Evolutionary conservation across 2,888 invertebrate species (phyloP), one percentile per base, ranked within the genome.

Genomic region (Melanostoma mellinum): DNA sequence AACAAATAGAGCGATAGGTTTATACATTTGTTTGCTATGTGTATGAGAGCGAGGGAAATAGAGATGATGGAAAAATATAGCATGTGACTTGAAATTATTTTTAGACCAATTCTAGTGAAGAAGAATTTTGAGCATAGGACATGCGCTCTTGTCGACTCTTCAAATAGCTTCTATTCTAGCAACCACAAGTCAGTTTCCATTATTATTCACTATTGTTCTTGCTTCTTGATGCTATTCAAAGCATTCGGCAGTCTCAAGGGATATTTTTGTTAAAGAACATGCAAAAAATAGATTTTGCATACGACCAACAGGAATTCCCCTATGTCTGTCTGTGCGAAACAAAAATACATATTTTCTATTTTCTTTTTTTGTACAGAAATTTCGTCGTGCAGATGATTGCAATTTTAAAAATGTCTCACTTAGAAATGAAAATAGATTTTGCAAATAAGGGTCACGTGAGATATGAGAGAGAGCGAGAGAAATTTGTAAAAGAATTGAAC

Each of bases 401-500:
- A 75, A 10, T 67, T 35, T 72, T 55, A 80, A 80, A 80, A 75
- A 80, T 32, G 42, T 32, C 0, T 2, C 52, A n/a, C 10, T 10
- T 33, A 42, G 52, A 46, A 48, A 63, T 55, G 38, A 32, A 72
- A 55, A 67, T 76, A 67, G 36, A 58, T 9, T n/a, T 50, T 4
- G 10, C 3, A 58, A 50, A 74, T 58, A 50, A 44, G 32, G 60
- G 44, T 33, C 32, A 35, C 36, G 33, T 38, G 20, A 20, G 20
- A 10, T n/a, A 44, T 38, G 20, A 9, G 9, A 63, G 8, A 35
- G 33, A 58, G 68, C 6, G 55, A 6, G 33, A 10, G 3, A 52
- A 10, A 61, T 20, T 20, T 20, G 20, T 6, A 6, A 52, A 55
- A n/a, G 48, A 30, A 20, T 9, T 3, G 9, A 48, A 92, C 95